Base-by-base conservation (phyloP, 1,140 invertebrate species). In the Drosophila sp. region DNA sequence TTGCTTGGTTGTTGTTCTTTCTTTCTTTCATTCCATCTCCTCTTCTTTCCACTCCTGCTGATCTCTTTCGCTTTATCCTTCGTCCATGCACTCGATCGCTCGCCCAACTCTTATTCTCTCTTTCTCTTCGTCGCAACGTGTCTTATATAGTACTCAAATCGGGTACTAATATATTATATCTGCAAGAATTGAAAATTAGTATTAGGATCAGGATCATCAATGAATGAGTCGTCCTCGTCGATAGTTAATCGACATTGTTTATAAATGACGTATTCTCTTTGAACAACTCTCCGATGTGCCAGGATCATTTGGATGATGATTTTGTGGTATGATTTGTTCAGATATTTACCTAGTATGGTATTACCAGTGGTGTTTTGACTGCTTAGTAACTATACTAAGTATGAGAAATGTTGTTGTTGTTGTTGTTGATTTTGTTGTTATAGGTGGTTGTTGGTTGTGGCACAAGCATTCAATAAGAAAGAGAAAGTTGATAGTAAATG, bases 141-240 rank as follows among this genome's bases (percentile, higher is more conserved):
- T 17, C 71, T 77, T 72, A 90, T 60, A 67, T 76, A 70, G 83
- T 87, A 72, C 84, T 76, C 81, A 85, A 78, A 68, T 76, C 64
- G 61, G 79, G 84, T 89, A 91, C 84, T 83, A 79, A 72, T 72
- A 91, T 75, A 91, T 91, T 83, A 91, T 74, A 91, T 76, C 90
- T 91, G 56, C 30, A 68, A 1, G 17, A 32, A 57, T 11, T 1
- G 6, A 56, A 58, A 57, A 10, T 25, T n/a, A n/a, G 0, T 11
- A 71, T 83, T 67, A 75, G 44, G 17, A 17, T 17, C 17, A 17
- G 17, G 17, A 17, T 17, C 17, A 17, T 17, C 17, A 17, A 17
- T 17, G 17, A 17, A 17, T 17, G 17, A 17, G 17, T 17, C 17
- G 17, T 17, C 17, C 17, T 17, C 17, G 17, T 17, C 17, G 17